Conservation (phyloP, 2,888 invertebrate species). For the Achlya flavicornis region DNA sequence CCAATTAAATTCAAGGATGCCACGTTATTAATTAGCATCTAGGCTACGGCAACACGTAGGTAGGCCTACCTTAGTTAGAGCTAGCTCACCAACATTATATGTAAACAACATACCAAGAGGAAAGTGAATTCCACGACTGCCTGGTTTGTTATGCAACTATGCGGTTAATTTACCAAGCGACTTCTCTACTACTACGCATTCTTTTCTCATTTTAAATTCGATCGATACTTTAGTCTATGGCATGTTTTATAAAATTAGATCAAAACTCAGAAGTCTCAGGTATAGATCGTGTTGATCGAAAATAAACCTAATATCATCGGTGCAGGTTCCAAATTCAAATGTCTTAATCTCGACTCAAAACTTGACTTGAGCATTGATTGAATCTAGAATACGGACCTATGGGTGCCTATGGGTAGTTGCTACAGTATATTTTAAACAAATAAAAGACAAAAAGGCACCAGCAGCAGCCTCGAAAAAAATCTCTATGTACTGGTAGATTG, state of each 20-base stretch:
- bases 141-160: conserved; percentile 54
- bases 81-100: conserved; percentile 18
- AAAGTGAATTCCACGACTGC: conserved; percentile 60
- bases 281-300: too few species aligned
- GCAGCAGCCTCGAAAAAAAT: too few species aligned
- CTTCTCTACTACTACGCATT: conserved; percentile 22
- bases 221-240: too few species aligned
- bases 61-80: conserved; percentile 6
- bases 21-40: conserved; percentile 12
- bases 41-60: neutral
- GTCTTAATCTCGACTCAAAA: too few species aligned
- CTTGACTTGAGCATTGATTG: too few species aligned
- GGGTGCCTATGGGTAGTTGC: neutral
- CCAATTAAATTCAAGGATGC: conserved; percentile 13
- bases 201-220: neutral
- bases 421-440: too few species aligned
- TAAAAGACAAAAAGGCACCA: too few species aligned
- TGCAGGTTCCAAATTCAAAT: too few species aligned
- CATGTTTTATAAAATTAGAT: too few species aligned
- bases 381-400: neutral
- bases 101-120: conserved; percentile 57
- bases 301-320: too few species aligned
- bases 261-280: too few species aligned
- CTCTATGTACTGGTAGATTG: too few species aligned
- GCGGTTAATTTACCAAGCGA: conserved; percentile 48